Evolutionary conservation across 1,140 invertebrate species (phyloP).

Genomic region (Agrilus planipennis): DNA sequence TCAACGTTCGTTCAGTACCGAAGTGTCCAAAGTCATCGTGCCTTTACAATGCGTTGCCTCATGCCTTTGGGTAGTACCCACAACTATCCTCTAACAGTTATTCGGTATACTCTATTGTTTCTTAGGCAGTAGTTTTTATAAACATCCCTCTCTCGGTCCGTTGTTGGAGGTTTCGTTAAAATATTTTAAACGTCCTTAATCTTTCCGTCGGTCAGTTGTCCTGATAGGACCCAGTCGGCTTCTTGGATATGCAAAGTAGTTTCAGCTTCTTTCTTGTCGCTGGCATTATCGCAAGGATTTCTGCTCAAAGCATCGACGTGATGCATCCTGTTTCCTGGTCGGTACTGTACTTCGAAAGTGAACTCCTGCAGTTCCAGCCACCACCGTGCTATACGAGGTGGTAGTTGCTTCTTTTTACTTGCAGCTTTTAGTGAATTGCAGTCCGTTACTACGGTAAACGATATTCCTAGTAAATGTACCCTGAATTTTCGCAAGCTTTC

Average conservation of each 20-base stretch:
- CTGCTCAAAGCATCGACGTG: conserved; percentile 28
- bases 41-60: background rate
- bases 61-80: conserved; percentile 4
- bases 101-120: background rate
- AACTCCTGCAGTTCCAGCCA: conserved; percentile 23
- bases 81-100: background rate
- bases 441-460: conserved; percentile 21
- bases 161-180: too few relatives aligned
- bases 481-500: too few relatives aligned
- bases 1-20: background rate
- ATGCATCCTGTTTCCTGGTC: conserved; percentile 18
- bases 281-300: too few relatives aligned
- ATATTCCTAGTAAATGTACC: conserved; percentile 8
- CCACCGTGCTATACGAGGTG: conserved; percentile 25
- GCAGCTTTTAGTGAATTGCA: conserved; percentile 20
- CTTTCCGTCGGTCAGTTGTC: background rate
- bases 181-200: too few relatives aligned
- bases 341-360: conserved; percentile 20
- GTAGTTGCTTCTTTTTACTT: too few relatives aligned
- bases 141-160: too few relatives aligned
- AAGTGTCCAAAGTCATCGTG: conserved; percentile 5
- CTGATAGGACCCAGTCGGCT: too few relatives aligned
- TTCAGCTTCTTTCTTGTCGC: too few relatives aligned
- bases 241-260: too few relatives aligned
- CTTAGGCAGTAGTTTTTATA: too few relatives aligned